Evolutionary conservation across 2,888 invertebrate species (phyloP), one percentile per base, ranked within the genome.

Genomic region (Sphaeridia pumilis): DNA sequence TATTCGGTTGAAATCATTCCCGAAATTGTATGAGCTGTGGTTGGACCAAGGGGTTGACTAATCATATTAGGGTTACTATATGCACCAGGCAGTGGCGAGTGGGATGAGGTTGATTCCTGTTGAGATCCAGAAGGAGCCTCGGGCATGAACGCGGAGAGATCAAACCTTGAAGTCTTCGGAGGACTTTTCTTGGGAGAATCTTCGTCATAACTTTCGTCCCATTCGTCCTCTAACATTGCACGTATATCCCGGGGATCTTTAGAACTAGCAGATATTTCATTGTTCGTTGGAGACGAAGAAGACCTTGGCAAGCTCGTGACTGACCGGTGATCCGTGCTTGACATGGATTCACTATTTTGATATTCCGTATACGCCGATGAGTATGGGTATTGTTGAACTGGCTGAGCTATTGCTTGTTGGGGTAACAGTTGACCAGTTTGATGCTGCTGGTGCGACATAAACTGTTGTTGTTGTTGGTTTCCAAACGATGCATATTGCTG

Each of bases 181-280:
- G 63, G 63, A 52, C 61, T 57, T 25, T 55, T 53, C 28, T 57
- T 57, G n/a, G 54, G 53, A 14, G 61, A 55, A 22, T 61, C 61
- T 26, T 63, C 63, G 17, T 58, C 58, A 25, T 58, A 60, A 43
- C 47, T 55, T 51, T 60, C 59, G 27, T 65, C 65, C 65, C 65
- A 65, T 21, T 65, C 65, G 31, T 65, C 63, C 25, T 63, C 65
- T 10, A 65, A 53, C 47, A 65, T 65, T 20, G 65, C 63, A 35
- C 65, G 56, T 27, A 65, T 62, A 36, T 65, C 56, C 43, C 46
- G 43, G 21, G 53, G 20, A 31, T 51, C 51, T 17, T 58, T 38
- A 38, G 38, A 38, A 38, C 17, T 14, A 5, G 5, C 17, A 17
- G 12, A 17, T 20, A 17, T 38, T 5, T 38, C 38, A 7, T 5